Evolutionary conservation across 2,888 invertebrate genomes (phyloP).

Genomic region (Drymonia ruficornis): DNA sequence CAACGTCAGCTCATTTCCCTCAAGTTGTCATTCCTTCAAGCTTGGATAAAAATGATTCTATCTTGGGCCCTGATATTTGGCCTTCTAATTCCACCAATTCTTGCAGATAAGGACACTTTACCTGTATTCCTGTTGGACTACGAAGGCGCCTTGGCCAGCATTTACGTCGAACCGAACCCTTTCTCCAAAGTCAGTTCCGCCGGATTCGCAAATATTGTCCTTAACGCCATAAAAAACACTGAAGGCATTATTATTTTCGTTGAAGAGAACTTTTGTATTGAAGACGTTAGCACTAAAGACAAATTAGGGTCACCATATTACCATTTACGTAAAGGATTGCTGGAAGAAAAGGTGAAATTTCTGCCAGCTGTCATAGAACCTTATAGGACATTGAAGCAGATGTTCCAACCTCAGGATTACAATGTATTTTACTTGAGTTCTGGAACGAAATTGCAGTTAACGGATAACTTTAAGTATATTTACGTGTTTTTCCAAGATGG

Average conservation of each 20-base stretch:
- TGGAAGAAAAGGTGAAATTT: slow-evolving; percentile 49
- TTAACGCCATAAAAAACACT: slow-evolving; percentile 41
- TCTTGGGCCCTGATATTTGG: slow-evolving; percentile 5
- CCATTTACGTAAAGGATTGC: slow-evolving; percentile 45
- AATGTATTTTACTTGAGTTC: slow-evolving; percentile 49
- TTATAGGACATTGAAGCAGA: slow-evolving; percentile 39
- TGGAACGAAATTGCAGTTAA: slow-evolving; percentile 39
- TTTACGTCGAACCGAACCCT: slow-evolving; percentile 48
- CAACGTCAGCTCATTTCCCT: too few species aligned
- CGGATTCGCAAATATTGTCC: slow-evolving; percentile 49
- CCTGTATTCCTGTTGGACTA: slow-evolving; percentile 63
- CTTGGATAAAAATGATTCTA: slow-evolving; percentile 13
- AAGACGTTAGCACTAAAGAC: slow-evolving; percentile 61
- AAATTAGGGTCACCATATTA: slow-evolving; percentile 52
- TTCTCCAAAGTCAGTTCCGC: slow-evolving; percentile 44
- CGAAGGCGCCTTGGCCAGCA: slow-evolving; percentile 36
- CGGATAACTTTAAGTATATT: slow-evolving; percentile 48
- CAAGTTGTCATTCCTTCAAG: background rate
- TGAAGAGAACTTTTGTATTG: slow-evolving; percentile 58
- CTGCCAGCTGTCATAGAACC: slow-evolving; percentile 59
- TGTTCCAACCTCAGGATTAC: slow-evolving; percentile 36
- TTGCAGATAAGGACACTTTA: slow-evolving; percentile 37
- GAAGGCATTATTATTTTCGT: slow-evolving; percentile 56
- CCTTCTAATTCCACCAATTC: slow-evolving; percentile 14
- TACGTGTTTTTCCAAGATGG: slow-evolving; percentile 61